Percentiles rank a stretch among this genome's conserved stretches.
These are phyloP conservation scores for Crossaster papposus DNA, from an alignment of 53 echinoderm and acorn worm species.

Conservation along the genomic window DNA sequence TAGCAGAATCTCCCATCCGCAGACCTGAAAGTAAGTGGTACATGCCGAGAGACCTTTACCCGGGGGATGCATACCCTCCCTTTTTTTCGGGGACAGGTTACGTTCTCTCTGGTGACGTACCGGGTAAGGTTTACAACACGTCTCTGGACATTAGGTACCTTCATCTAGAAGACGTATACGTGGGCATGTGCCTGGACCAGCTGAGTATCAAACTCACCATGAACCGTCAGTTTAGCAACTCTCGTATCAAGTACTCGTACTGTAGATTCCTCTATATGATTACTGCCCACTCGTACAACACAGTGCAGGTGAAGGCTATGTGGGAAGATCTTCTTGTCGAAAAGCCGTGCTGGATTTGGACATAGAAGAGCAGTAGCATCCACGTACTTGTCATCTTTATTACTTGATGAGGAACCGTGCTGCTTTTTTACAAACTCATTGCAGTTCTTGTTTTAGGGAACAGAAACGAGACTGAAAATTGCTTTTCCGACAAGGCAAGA, in stretches of 20 bases:
- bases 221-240: slow-evolving; percentile 81
- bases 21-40: slow-evolving; percentile 92
- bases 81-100: slow-evolving; percentile 92
- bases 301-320: background rate
- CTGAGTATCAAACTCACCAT: slow-evolving; percentile 70
- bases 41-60: slow-evolving; percentile 78
- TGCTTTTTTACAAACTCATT: no score
- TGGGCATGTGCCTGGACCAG: slow-evolving; percentile 74
- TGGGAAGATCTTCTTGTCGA: slow-evolving; percentile 2
- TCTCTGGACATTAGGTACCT: slow-evolving; percentile 78
- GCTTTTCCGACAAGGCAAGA: no score
- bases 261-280: slow-evolving; percentile 67
- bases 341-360: slow-evolving; percentile 23
- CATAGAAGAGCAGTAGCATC: background rate
- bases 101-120: slow-evolving; percentile 81
- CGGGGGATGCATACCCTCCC: slow-evolving; percentile 82
- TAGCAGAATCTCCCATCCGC: slow-evolving; percentile 82
- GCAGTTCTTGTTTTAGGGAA: no score
- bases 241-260: slow-evolving; percentile 76
- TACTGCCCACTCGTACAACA: background rate
- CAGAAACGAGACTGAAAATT: no score
- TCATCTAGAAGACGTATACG: slow-evolving; percentile 88
- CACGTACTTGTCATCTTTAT: background rate
- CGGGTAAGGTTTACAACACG: slow-evolving; percentile 63
- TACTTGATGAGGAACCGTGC: no score